A percentile compares a stretch with the other conserved stretches of the same genome.
These are phyloP conservation scores for Bursaphelenchus mucronatus DNA, from an alignment of 1,140 invertebrate genomes.

Conservation along the genomic window DNA sequence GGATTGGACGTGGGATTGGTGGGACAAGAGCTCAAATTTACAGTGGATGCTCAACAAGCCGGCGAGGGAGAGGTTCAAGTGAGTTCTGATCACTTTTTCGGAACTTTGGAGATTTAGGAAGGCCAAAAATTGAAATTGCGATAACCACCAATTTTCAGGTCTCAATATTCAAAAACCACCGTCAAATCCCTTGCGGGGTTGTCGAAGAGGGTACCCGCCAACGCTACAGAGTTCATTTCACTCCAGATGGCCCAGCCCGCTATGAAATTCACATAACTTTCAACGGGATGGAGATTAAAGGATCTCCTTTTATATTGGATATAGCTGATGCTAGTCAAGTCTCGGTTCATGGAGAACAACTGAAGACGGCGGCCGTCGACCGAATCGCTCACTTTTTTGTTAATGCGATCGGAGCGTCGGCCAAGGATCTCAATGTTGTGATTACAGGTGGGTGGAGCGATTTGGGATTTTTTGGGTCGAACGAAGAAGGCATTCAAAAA, in stretches of 20 bases:
- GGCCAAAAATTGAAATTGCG: background rate
- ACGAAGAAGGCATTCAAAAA: background rate
- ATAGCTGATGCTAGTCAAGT: slow-evolving; percentile 64
- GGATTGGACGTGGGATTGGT: slow-evolving; percentile 73
- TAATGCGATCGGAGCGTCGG: slow-evolving; percentile 63
- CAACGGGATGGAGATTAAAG: slow-evolving; percentile 87
- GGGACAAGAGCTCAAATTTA: slow-evolving; percentile 75
- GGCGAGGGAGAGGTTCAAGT: slow-evolving; percentile 78
- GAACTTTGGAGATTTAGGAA: slow-evolving; percentile 4
- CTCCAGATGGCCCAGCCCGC: slow-evolving; percentile 76
- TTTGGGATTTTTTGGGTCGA: slow-evolving; percentile 1
- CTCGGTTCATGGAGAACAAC: slow-evolving; percentile 68
- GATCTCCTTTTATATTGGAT: slow-evolving; percentile 66
- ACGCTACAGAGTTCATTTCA: slow-evolving; percentile 80
- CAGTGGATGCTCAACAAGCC: slow-evolving; percentile 74
- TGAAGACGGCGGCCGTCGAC: slow-evolving; percentile 68
- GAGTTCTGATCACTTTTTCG: slow-evolving; percentile 2
- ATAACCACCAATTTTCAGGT: slow-evolving; percentile 61
- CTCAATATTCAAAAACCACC: slow-evolving; percentile 73
- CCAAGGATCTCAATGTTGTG: slow-evolving; percentile 62
- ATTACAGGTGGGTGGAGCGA: slow-evolving; percentile 61
- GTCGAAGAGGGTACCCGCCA: slow-evolving; percentile 72
- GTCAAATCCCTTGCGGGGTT: slow-evolving; percentile 75
- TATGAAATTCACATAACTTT: slow-evolving; percentile 89
- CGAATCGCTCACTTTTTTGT: slow-evolving; percentile 68